A percentile compares a stretch with the other conserved stretches of the same genome.
Conservation (phyloP, 2,113 vertebrate species). For the Hyaena hyaena region DNA sequence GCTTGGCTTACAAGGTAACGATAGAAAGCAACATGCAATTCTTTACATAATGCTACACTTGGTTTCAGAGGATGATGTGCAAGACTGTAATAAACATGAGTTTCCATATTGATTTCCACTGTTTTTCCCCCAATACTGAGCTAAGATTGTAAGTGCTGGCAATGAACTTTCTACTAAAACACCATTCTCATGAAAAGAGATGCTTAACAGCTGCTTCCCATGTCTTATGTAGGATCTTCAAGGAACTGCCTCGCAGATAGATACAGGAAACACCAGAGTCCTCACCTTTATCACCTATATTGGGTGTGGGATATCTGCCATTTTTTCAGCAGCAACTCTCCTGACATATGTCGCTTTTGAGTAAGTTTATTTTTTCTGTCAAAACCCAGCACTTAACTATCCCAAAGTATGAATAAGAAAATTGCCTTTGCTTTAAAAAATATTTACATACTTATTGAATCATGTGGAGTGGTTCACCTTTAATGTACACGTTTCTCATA, state of each 20-base stretch:
- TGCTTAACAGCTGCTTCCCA: background rate
- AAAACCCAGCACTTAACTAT: background rate
- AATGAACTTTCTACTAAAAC: constrained; percentile 23
- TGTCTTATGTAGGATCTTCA: constrained; percentile 91
- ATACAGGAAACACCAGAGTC: constrained; percentile 87
- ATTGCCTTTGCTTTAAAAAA: background rate
- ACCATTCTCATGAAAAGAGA: constrained; percentile 17
- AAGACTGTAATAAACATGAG: background rate
- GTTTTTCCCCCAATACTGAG: background rate
- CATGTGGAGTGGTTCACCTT: background rate
- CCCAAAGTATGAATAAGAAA: constrained; percentile 29
- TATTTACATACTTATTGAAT: background rate
- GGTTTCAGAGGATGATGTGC: background rate
- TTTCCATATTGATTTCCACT: background rate
- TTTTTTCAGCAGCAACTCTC: constrained; percentile 96
- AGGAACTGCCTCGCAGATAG: constrained; percentile 83
- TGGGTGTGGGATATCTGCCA: constrained; percentile 96
- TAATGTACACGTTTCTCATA: constrained; percentile 24
- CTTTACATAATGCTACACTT: background rate
- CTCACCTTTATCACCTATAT: constrained; percentile 97
- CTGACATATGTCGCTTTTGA: constrained; percentile 97
- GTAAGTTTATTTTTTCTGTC: constrained; percentile 87
- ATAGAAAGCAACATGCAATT: background rate
- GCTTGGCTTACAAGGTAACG: background rate
- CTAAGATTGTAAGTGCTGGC: background rate